Conservation (phyloP, 2,797 vertebrate genomes). For the Silurus aristotelis region DNA sequence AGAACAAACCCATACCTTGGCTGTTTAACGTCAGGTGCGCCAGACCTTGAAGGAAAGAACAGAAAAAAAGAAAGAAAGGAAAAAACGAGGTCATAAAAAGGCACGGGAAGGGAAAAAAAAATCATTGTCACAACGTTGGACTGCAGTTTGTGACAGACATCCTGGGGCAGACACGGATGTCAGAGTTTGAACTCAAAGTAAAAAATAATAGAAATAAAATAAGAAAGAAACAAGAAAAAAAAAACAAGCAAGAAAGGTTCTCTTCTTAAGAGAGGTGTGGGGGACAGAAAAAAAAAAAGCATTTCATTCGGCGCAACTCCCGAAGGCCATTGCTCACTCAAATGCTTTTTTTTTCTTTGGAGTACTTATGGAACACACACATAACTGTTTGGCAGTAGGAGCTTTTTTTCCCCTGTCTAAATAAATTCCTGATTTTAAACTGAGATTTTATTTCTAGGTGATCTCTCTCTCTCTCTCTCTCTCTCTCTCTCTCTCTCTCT, state of each 20-base stretch:
- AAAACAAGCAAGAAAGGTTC: conserved; percentile 23
- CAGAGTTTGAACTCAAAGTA: conserved; percentile 78
- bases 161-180: conserved; percentile 83
- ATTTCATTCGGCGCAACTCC: conserved; percentile 81
- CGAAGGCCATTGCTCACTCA: conserved; percentile 80
- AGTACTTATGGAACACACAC: conserved; percentile 83
- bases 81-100: conserved; percentile 66
- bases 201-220: conserved; percentile 55
- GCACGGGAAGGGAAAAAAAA: conserved; percentile 81
- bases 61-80: conserved; percentile 83
- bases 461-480: background rate
- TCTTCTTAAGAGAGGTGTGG: conserved; percentile 80
- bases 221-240: conserved; percentile 31
- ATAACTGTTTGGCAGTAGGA: conserved; percentile 81
- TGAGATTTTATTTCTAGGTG: conserved; percentile 45
- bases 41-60: conserved; percentile 90
- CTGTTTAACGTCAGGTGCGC: conserved; percentile 98
- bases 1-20: conserved; percentile 92
- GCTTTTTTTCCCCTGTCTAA: conserved; percentile 57
- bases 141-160: conserved; percentile 89
- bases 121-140: conserved; percentile 88
- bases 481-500: too few species aligned
- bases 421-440: conserved; percentile 28
- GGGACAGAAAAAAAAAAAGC: conserved; percentile 76
- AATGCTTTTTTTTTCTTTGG: conserved; percentile 82